phyloP scores from a whole-genome alignment of 1,140 invertebrate genomes.

The Apis dorsata region DNA sequence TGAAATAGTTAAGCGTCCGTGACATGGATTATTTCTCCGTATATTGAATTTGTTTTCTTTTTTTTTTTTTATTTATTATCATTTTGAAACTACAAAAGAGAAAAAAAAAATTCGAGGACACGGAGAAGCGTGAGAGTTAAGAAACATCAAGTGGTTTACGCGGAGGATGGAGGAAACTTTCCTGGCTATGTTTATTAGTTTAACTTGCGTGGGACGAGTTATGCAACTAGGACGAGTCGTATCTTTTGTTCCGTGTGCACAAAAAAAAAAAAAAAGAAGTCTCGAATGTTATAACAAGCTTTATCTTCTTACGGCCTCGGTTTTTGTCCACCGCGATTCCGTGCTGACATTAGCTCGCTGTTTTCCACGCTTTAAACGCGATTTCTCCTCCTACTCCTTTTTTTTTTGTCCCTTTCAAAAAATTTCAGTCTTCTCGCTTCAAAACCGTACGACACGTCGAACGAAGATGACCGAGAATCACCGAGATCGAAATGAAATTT shows the following conservation, averaged over 20 bases:
- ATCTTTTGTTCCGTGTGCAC: background rate
- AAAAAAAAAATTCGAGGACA: too few species aligned
- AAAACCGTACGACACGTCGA: too few species aligned
- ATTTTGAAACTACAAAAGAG: too few species aligned
- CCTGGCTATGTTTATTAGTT: background rate
- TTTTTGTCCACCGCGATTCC: background rate
- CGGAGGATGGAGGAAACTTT: background rate
- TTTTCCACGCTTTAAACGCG: background rate
- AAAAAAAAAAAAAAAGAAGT: background rate
- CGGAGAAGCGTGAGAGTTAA: background rate
- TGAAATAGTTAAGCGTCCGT: background rate
- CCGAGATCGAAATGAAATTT: background rate
- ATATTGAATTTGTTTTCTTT: background rate
- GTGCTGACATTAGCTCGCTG: background rate
- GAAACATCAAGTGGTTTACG: background rate
- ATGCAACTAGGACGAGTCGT: constrained; percentile 11
- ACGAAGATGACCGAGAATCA: background rate
- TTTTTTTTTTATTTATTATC: background rate
- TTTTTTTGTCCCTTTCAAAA: too few species aligned
- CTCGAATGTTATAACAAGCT: constrained; percentile 11
- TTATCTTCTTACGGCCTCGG: constrained; percentile 1
- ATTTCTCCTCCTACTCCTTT: background rate
- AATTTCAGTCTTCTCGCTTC: too few species aligned
- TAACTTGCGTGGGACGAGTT: constrained; percentile 6
- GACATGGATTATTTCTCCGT: background rate